These are phyloP conservation scores for Python bivittatus DNA, from an alignment of 2,113 vertebrate species.

Conservation along the genomic window DNA sequence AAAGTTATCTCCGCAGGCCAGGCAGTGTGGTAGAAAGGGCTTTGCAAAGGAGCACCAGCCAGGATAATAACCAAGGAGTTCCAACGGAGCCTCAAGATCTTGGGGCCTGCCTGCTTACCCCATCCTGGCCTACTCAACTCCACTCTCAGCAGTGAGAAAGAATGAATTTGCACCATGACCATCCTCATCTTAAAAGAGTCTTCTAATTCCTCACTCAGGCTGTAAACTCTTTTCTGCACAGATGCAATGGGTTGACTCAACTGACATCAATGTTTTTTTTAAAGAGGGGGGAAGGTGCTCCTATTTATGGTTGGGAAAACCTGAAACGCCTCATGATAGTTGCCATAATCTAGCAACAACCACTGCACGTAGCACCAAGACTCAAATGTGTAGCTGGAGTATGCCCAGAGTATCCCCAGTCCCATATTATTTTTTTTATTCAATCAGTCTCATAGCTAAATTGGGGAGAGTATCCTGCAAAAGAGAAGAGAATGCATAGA, in stretches of 20 bases:
- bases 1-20: conserved; percentile 28
- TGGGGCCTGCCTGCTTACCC: conserved; percentile 1
- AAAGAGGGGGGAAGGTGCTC: not conserved
- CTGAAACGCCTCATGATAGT: not conserved
- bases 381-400: not conserved
- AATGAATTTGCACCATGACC: not conserved
- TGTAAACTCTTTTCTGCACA: not conserved
- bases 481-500: not conserved
- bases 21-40: not conserved
- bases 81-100: conserved; percentile 17
- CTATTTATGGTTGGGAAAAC: not conserved
- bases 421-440: not conserved
- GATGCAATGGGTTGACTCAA: not conserved
- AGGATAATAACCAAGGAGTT: conserved; percentile 21
- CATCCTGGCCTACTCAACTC: conserved; percentile 32
- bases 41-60: not conserved
- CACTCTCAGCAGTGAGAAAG: not conserved
- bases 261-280: not conserved
- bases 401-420: not conserved
- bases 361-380: not conserved
- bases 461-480: not conserved
- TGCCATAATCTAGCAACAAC: not conserved
- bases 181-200: not conserved
- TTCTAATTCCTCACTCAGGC: not conserved
- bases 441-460: not conserved